phyloP scores from a whole-genome alignment of 2,113 vertebrate genomes.

The Notothenia rossii region DNA sequence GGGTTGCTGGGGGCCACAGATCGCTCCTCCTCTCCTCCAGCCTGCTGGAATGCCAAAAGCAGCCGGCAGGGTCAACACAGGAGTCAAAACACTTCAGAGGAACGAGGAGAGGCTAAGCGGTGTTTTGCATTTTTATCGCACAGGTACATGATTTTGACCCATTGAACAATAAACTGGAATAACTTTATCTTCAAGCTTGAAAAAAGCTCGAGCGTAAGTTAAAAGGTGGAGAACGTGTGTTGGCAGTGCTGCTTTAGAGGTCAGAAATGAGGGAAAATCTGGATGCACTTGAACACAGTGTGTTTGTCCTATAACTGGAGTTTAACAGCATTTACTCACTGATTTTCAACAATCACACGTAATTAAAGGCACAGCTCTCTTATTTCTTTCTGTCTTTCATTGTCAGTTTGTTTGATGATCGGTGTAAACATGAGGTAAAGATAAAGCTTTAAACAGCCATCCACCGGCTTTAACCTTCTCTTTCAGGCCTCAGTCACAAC shows the following conservation, averaged over 20 bases:
- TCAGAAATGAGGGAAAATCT: constrained; percentile 8
- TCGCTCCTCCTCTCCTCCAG: constrained; percentile 76
- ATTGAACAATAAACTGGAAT: constrained; percentile 49
- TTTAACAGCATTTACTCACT: not conserved
- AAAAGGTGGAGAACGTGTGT: constrained; percentile 54
- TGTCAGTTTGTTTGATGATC: too few relatives aligned
- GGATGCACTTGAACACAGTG: constrained; percentile 4
- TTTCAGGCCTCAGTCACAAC: not conserved
- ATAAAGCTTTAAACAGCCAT: not conserved
- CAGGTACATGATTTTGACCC: constrained; percentile 60
- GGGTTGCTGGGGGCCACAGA: constrained; percentile 60
- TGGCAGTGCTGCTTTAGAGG: constrained; percentile 26
- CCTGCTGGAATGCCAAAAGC: constrained; percentile 84
- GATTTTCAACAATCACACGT: not conserved
- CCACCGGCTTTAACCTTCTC: not conserved
- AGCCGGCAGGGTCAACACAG: constrained; percentile 82
- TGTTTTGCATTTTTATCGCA: constrained; percentile 74
- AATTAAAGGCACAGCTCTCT: too few relatives aligned
- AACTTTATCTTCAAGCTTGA: constrained; percentile 47
- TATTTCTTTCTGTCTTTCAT: too few relatives aligned
- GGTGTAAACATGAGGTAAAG: not conserved
- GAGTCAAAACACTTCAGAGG: constrained; percentile 77
- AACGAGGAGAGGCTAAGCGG: constrained; percentile 64
- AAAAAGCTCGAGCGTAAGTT: constrained; percentile 31
- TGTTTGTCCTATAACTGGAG: not conserved